A percentile compares a stretch with the other conserved stretches of the same genome.
phyloP scores from a whole-genome alignment of 35 echinoderm and acorn worm genomes.

The Heliocidaris erythrogramma region DNA sequence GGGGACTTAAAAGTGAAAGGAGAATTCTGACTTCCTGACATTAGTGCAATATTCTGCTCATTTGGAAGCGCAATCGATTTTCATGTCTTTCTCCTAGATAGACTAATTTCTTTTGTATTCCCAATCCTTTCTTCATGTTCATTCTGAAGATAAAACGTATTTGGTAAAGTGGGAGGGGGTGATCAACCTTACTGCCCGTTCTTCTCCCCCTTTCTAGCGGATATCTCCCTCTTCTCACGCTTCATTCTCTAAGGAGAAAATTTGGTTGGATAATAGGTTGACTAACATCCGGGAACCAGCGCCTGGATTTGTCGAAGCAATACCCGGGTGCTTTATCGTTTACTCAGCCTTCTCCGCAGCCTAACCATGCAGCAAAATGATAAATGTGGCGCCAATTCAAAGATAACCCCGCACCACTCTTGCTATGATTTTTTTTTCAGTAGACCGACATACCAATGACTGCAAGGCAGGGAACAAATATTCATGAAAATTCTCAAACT shows the following conservation, averaged over 20 bases:
- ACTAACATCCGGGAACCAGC: neutral
- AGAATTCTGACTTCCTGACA: no score
- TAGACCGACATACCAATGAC: neutral
- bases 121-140: no score
- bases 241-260: neutral
- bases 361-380: neutral
- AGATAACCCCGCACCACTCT: neutral
- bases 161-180: no score
- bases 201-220: neutral
- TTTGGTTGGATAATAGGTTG: neutral
- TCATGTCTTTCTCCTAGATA: no score
- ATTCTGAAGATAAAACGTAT: no score
- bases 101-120: no score
- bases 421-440: neutral
- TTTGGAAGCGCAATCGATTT: no score
- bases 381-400: neutral
- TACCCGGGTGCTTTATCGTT: neutral
- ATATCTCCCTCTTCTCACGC: neutral
- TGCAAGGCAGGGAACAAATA: no score
- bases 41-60: no score
- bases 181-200: neutral
- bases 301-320: neutral
- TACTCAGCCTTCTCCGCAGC: neutral
- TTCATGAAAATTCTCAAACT: no score
- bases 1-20: no score